phyloP scores from a whole-genome alignment of 2,113 vertebrate species.

The Archocentrus centrarchus region DNA sequence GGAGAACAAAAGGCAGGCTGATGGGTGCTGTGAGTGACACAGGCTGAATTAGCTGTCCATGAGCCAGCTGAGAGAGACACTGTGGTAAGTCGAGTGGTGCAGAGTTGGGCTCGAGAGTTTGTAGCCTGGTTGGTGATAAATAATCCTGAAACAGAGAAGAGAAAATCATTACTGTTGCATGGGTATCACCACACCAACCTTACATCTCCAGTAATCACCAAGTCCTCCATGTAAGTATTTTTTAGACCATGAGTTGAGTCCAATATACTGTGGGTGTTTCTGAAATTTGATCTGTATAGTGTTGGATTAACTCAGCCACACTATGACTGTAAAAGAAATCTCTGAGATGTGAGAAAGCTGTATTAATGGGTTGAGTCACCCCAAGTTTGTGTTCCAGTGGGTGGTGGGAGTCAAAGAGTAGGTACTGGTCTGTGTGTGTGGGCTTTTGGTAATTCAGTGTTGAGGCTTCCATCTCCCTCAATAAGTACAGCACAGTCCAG shows the following conservation, averaged over 20 bases:
- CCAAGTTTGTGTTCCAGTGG: too few species aligned
- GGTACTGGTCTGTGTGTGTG: too few species aligned
- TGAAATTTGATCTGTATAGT: background rate
- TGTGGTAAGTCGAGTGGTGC: background rate
- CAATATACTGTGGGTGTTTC: background rate
- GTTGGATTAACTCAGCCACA: background rate
- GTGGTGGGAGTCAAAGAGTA: too few species aligned
- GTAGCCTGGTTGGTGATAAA: background rate
- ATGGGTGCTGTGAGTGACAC: background rate
- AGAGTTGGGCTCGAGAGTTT: background rate
- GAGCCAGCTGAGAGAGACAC: background rate
- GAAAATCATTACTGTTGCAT: too few species aligned
- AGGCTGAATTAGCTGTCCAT: background rate
- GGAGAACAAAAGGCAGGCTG: background rate
- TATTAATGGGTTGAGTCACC: too few species aligned
- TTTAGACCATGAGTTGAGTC: background rate
- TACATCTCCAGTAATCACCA: background rate
- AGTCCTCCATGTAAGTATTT: background rate
- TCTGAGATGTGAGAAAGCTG: too few species aligned
- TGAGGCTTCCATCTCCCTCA: too few species aligned
- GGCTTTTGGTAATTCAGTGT: too few species aligned
- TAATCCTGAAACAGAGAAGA: background rate
- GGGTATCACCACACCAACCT: background rate
- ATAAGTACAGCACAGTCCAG: too few species aligned
- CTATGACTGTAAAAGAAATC: accelerated